A percentile compares a stretch with the other conserved stretches of the same genome.
Conservation (phyloP, 2,888 invertebrate genomes). For the Biston betularia region DNA sequence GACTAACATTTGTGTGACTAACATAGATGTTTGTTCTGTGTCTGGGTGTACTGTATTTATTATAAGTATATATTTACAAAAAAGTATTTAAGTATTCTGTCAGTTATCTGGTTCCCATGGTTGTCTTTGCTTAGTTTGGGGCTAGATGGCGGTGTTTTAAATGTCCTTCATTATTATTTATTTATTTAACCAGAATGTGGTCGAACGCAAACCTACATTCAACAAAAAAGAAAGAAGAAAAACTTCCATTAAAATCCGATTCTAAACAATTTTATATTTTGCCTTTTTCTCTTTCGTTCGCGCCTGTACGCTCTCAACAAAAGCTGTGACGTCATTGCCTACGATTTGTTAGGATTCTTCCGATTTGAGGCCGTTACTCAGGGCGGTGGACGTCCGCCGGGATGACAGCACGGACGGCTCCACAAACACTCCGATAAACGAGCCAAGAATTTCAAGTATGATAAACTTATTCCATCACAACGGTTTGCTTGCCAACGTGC, state of each 20-base stretch:
- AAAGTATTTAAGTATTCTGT: no score
- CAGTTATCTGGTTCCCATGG: no score
- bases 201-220: no score
- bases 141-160: no score
- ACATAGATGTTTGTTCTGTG: no score
- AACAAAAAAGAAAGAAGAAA: no score
- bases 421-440: conserved; percentile 1
- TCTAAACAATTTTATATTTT: not conserved
- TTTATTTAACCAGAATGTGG: no score
- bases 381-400: not conserved
- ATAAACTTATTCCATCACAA: not conserved
- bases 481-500: not conserved
- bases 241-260: not conserved
- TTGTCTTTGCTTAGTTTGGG: no score
- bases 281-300: not conserved
- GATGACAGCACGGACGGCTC: not conserved
- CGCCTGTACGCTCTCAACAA: conserved; percentile 9
- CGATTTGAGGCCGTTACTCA: conserved; percentile 30
- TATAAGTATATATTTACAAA: no score
- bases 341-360: conserved; percentile 31
- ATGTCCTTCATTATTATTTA: no score
- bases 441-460: not conserved
- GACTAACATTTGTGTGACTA: no score
- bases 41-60: no score
- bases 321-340: conserved; percentile 27